Evolutionary conservation across 2,797 vertebrate species (phyloP), one percentile per base, ranked within the genome.

Genomic region (Lateolabrax maculatus): DNA sequence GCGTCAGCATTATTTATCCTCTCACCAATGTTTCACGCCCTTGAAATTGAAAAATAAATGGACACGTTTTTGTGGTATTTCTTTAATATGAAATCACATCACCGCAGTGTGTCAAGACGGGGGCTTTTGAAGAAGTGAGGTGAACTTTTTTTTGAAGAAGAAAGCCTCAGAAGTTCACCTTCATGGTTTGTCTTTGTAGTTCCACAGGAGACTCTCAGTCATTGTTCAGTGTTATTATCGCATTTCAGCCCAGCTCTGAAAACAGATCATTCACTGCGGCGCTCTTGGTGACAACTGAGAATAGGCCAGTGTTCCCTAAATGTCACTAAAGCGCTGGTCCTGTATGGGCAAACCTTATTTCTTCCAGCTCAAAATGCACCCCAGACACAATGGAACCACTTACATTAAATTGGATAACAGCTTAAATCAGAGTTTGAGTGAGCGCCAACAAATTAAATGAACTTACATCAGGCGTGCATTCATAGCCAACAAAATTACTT

Each of bases 1-100:
- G 73, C 58, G 16, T 84, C 81, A 77, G 75, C 83, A 84, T 92
- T 90, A 91, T 91, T 92, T 89, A 90, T 93, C 68, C 71, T 78
- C 68, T 83, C 64, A 75, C 83, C 72, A 69, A 46, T 73, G 74
- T 86, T 68, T 87, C 67, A 71, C 78, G 55, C 60, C 75, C 87
- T 64, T 79, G 67, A 74, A 88, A 89, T 79, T 79, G 80, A 87
- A 87, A 90, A 91, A 87, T 85, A 88, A 89, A 88, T 77, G 81
- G 71, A 75, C 39, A 57, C 15, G 1, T 76, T 87, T 79, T 84
- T 74, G n/a, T 79, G 51, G 55, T 71, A 64, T 81, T 75, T 85
- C 63, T 84, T 86, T 89, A 87, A 85, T 87, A 86, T 85, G 68
- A 84, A 88, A 89, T 88, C 69, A 66, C 68, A 77, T 77, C 73